Conservation (phyloP, 2,113 vertebrate species). For the Ceuthmochares aereus region DNA sequence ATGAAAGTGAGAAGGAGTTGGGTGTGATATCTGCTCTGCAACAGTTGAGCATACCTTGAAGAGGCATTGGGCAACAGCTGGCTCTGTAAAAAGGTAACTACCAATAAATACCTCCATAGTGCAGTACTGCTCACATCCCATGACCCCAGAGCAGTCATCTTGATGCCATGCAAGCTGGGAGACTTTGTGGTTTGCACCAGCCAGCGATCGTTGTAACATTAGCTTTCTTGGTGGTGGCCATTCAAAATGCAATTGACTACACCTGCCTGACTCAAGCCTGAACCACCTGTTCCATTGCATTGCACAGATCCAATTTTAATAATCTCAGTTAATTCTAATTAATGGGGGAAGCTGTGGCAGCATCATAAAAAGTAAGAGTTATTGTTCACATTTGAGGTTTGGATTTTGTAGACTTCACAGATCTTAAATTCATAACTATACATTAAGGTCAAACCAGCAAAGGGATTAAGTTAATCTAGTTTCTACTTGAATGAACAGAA, state of each 20-base stretch:
- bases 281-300: constrained; percentile 19
- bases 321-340: constrained; percentile 17
- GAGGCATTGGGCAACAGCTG: background rate
- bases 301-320: constrained; percentile 19
- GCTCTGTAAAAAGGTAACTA: background rate
- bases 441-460: constrained; percentile 1
- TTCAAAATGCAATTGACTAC: background rate
- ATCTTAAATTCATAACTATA: background rate
- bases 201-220: background rate
- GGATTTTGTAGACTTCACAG: background rate
- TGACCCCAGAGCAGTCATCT: background rate
- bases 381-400: background rate
- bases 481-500: background rate
- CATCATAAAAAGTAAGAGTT: background rate
- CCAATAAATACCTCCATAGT: background rate
- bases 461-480: background rate
- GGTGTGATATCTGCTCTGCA: background rate
- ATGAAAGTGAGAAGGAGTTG: background rate
- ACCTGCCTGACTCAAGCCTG: constrained; percentile 2
- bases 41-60: background rate
- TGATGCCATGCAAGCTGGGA: background rate
- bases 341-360: constrained; percentile 4
- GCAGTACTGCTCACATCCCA: background rate
- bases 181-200: background rate
- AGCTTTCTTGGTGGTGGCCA: background rate